Conservation (phyloP, 2,888 invertebrate genomes). For the Drepanosiphum platanoidis region DNA sequence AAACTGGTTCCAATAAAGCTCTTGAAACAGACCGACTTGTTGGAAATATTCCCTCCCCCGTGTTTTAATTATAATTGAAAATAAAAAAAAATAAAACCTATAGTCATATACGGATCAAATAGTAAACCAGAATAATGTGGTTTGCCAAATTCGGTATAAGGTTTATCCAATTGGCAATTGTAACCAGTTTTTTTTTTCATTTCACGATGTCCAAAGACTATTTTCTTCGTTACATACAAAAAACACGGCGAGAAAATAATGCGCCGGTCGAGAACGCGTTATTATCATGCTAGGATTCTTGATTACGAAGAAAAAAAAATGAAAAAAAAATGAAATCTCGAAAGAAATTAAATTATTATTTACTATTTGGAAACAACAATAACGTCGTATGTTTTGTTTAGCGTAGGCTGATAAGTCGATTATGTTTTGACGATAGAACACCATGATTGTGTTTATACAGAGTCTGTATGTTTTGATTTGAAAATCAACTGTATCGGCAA, state of each 20-base stretch:
- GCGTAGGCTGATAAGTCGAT: not conserved
- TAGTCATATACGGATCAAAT: slow-evolving; percentile 20
- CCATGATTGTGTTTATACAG: slow-evolving; percentile 3
- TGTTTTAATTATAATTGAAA: slow-evolving; percentile 37
- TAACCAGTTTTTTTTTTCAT: slow-evolving; percentile 41
- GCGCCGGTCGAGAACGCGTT: not conserved
- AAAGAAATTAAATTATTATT: slow-evolving; percentile 25
- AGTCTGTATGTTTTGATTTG: not conserved
- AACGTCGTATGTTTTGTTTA: not conserved
- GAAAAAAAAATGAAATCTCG: not conserved
- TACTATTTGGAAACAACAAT: slow-evolving; percentile 27
- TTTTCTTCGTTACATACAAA: slow-evolving; percentile 19
- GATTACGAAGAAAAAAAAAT: slow-evolving; percentile 11
- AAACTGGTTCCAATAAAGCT: slow-evolving; percentile 48
- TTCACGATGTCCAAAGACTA: not conserved
- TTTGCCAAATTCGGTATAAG: slow-evolving; percentile 52
- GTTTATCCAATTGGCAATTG: slow-evolving; percentile 29
- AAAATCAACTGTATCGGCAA: not conserved
- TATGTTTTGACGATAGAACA: not conserved
- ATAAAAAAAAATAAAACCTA: slow-evolving; percentile 11
- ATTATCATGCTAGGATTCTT: slow-evolving; percentile 12
- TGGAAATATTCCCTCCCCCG: slow-evolving; percentile 8
- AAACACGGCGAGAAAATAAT: slow-evolving; percentile 6
- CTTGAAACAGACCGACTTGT: slow-evolving; percentile 25
- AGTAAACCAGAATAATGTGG: slow-evolving; percentile 45